Conservation (phyloP, 2,797 vertebrate species). For the Siniperca undulata region DNA sequence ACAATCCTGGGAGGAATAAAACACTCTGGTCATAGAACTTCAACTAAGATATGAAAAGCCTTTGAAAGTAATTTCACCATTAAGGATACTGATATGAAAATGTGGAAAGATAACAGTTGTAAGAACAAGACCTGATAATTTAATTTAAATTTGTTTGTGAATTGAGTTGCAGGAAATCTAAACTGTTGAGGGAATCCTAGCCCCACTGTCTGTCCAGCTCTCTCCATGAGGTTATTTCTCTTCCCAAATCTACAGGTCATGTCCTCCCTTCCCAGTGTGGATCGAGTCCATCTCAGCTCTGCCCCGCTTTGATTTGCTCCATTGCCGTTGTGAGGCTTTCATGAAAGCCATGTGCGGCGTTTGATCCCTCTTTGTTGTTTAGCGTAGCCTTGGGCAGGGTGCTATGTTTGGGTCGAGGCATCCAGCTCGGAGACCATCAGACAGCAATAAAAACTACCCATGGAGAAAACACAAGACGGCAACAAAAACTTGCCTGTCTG, state of each 20-base stretch:
- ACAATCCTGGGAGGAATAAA: background rate
- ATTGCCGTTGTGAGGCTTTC: conserved; percentile 46
- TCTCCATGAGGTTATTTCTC: conserved; percentile 27
- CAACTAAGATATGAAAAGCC: background rate
- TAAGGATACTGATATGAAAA: background rate
- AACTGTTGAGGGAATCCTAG: background rate
- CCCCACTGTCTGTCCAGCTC: background rate
- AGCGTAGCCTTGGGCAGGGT: conserved; percentile 48
- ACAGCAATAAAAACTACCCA: conserved; percentile 32
- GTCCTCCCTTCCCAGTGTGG: conserved; percentile 17
- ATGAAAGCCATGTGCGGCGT: conserved; percentile 71
- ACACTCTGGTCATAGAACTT: background rate
- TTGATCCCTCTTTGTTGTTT: conserved; percentile 68
- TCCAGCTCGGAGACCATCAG: conserved; percentile 64
- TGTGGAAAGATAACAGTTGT: background rate
- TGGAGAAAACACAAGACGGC: conserved; percentile 30
- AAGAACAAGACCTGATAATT: background rate
- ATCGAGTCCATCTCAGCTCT: conserved; percentile 44
- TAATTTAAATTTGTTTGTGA: background rate
- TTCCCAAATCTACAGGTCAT: conserved; percentile 19
- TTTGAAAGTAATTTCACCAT: background rate
- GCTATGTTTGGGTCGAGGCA: conserved; percentile 32
- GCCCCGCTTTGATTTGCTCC: conserved; percentile 53
- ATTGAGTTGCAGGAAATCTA: background rate
- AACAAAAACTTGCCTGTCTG: conserved; percentile 11